Percentiles rank a stretch among this genome's conserved stretches.
These are phyloP conservation scores for Sciaenops ocellatus DNA, from an alignment of 2,797 vertebrate genomes.

Conservation along the genomic window DNA sequence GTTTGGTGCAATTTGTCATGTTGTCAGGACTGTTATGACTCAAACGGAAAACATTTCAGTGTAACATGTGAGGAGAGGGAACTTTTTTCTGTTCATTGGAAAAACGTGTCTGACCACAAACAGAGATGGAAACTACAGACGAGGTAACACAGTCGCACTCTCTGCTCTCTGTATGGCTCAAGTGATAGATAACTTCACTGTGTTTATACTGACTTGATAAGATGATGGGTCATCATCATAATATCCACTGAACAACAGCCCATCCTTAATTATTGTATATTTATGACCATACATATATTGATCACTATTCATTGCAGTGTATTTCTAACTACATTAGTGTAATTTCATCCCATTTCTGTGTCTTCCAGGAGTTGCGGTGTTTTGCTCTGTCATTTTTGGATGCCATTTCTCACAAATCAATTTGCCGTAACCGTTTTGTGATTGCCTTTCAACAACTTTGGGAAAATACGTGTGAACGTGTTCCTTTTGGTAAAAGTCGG, in stretches of 20 bases:
- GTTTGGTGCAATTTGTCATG: slow-evolving; percentile 29
- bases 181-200: neutral
- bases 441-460: neutral
- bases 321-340: neutral
- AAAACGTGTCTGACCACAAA: slow-evolving; percentile 56
- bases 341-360: too few species aligned
- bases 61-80: slow-evolving; percentile 24
- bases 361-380: neutral
- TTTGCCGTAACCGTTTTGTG: too few species aligned
- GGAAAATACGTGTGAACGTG: neutral
- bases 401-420: too few species aligned
- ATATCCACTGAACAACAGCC: neutral
- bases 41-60: slow-evolving; percentile 62
- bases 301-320: neutral
- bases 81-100: neutral
- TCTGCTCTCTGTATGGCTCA: neutral
- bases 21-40: slow-evolving; percentile 47
- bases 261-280: neutral
- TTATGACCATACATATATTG: neutral
- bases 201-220: neutral
- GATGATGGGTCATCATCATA: neutral
- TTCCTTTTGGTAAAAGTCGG: neutral
- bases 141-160: neutral
- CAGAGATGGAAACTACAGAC: slow-evolving; percentile 47
- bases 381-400: neutral